Evolutionary conservation across 30 jellyfish, hydroid and myxozoan species (phyloP).

Genomic region (Cassiopea xamachana): DNA sequence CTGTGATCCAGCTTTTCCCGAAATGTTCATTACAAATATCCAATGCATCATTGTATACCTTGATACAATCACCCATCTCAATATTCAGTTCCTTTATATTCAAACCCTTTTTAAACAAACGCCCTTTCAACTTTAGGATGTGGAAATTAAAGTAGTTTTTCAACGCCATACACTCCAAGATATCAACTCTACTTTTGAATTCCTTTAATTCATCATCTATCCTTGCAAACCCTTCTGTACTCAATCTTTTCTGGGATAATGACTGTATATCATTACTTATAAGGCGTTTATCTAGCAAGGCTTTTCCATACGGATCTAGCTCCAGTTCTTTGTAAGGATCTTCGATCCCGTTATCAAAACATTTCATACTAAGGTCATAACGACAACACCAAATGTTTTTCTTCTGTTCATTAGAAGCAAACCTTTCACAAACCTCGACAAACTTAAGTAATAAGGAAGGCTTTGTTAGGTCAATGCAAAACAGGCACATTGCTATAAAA

Average conservation of each 20-base stretch:
- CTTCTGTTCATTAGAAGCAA: background rate
- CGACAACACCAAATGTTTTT: slow-evolving; percentile 19
- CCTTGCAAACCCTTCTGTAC: background rate
- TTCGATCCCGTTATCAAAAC: background rate
- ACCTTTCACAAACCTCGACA: slow-evolving; percentile 17
- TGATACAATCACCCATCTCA: background rate
- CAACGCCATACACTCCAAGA: background rate
- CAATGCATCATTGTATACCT: background rate
- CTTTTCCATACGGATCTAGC: slow-evolving; percentile 12
- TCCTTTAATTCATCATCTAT: background rate
- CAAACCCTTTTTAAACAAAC: background rate
- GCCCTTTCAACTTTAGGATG: background rate
- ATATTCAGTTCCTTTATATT: background rate
- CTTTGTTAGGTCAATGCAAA: slow-evolving; percentile 11
- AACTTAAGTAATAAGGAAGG: slow-evolving; percentile 1
- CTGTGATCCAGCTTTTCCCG: slow-evolving; percentile 28
- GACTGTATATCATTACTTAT: background rate
- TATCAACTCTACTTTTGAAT: no score
- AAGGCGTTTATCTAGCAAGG: background rate
- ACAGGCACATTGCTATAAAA: slow-evolving; percentile 10
- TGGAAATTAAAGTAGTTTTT: background rate
- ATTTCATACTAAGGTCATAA: slow-evolving; percentile 12
- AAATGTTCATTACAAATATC: background rate
- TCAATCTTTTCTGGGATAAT: background rate
- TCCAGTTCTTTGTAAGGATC: background rate